These are phyloP conservation scores for Phoxinus phoxinus DNA, from an alignment of 2,113 vertebrate species.

Conservation along the genomic window DNA sequence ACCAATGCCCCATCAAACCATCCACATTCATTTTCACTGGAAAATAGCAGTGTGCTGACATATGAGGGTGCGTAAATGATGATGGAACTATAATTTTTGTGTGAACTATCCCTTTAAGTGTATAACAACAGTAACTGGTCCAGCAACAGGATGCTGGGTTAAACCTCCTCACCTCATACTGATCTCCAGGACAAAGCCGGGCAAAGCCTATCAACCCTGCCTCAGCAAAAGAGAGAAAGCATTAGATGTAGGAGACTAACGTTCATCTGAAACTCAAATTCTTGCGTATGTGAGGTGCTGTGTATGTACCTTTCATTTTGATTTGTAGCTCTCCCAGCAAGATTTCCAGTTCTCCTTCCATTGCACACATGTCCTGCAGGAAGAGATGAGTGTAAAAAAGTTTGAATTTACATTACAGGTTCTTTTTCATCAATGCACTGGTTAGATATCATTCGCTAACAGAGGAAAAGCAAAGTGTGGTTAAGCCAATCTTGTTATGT, in stretches of 20 bases:
- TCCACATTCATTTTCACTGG: background rate
- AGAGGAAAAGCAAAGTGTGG: background rate
- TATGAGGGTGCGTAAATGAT: background rate
- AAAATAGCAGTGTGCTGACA: background rate
- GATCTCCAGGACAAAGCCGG: slow-evolving; percentile 94
- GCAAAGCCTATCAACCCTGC: slow-evolving; percentile 94
- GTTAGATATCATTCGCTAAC: background rate
- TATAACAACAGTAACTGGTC: background rate
- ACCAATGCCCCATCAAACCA: background rate
- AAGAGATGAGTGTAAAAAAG: background rate
- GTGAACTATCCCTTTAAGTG: background rate
- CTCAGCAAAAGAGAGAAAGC: slow-evolving; percentile 63
- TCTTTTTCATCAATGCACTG: background rate
- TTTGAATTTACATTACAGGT: background rate
- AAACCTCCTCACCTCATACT: slow-evolving; percentile 86
- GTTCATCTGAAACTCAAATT: background rate
- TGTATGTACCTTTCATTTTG: slow-evolving; percentile 93
- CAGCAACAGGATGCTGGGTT: background rate
- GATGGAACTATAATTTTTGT: background rate
- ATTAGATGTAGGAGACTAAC: background rate
- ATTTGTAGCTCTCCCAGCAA: slow-evolving; percentile 92
- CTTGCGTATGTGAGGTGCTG: background rate
- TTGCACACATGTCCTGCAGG: slow-evolving; percentile 90
- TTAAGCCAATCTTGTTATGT: background rate
- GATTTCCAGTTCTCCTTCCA: slow-evolving; percentile 89